These are phyloP conservation scores for Chaetodon auriga DNA, from an alignment of 2,113 vertebrate genomes.

Conservation along the genomic window DNA sequence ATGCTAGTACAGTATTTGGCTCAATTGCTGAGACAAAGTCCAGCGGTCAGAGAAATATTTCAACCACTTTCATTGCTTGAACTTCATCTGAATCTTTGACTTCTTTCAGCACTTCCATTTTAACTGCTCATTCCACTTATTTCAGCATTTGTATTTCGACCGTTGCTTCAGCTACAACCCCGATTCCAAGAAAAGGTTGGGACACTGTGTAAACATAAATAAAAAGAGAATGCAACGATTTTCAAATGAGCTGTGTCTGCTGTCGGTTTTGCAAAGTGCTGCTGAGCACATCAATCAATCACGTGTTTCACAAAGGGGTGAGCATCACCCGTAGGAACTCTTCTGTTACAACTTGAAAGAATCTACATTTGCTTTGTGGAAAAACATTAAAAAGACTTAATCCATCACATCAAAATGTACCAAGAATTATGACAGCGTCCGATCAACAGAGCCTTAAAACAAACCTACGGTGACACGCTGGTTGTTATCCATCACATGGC, in stretches of 20 bases:
- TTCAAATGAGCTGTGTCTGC: neutral
- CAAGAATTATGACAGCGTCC: neutral
- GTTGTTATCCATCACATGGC: slow-evolving; percentile 30
- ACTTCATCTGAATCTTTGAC: neutral
- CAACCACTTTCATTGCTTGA: neutral
- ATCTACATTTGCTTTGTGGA: slow-evolving; percentile 5
- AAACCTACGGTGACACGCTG: slow-evolving; percentile 19
- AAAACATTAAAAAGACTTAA: neutral
- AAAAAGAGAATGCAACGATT: too few relatives aligned
- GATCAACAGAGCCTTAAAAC: slow-evolving; percentile 12
- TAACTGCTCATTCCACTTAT: neutral
- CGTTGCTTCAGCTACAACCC: neutral
- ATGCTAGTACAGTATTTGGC: slow-evolving; percentile 18
- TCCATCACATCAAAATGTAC: slow-evolving; percentile 3
- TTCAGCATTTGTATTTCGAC: neutral
- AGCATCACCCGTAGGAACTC: neutral
- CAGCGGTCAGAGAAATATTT: slow-evolving; percentile 3
- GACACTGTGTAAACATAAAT: too few relatives aligned
- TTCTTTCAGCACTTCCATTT: neutral
- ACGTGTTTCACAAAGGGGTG: too few relatives aligned
- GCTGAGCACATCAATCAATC: too few relatives aligned
- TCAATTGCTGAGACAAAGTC: slow-evolving; percentile 10
- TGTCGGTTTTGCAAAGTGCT: too few relatives aligned
- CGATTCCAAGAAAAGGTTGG: neutral
- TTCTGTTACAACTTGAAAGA: neutral